Evolutionary conservation across 2,888 invertebrate species (phyloP).

Genomic region (Sphaerophoria rueppellii): DNA sequence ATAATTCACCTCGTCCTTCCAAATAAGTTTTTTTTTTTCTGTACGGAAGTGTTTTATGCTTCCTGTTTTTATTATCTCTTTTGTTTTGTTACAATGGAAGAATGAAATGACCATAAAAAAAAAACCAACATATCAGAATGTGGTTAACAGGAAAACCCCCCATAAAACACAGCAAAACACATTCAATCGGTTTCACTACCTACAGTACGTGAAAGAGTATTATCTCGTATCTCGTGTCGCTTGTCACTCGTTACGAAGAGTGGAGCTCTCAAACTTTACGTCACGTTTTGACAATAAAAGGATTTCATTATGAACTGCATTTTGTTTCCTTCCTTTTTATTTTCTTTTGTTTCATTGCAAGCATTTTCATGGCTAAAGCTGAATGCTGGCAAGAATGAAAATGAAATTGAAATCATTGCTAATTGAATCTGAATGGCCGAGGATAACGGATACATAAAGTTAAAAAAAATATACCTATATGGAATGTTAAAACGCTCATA

Average conservation of each 20-base stretch:
- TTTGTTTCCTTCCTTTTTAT: conserved; percentile 19
- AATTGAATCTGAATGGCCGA: conserved; percentile 60
- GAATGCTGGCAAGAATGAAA: conserved; percentile 6
- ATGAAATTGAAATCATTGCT: conserved; percentile 39
- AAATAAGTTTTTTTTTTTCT: background rate
- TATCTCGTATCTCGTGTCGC: conserved; percentile 13
- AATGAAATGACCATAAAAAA: conserved; percentile 57
- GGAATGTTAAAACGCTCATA: conserved; percentile 17
- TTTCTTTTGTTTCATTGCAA: conserved; percentile 13
- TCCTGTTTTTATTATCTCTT: background rate
- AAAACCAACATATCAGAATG: conserved; percentile 54
- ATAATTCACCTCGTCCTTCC: background rate
- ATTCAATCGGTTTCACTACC: conserved; percentile 2
- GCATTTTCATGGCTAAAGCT: background rate
- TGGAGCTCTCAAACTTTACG: conserved; percentile 39
- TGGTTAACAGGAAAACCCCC: conserved; percentile 28
- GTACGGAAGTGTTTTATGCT: background rate
- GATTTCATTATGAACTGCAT: conserved; percentile 61
- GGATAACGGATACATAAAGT: conserved; percentile 37
- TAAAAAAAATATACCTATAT: conserved; percentile 12
- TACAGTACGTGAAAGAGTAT: too few species aligned
- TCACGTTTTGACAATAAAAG: conserved; percentile 69
- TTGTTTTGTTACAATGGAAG: background rate
- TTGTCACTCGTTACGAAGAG: too few species aligned
- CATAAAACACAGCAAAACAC: conserved; percentile 35